Evolutionary conservation across 1,140 invertebrate species (phyloP).

Genomic region (Paracyclopina nana): DNA sequence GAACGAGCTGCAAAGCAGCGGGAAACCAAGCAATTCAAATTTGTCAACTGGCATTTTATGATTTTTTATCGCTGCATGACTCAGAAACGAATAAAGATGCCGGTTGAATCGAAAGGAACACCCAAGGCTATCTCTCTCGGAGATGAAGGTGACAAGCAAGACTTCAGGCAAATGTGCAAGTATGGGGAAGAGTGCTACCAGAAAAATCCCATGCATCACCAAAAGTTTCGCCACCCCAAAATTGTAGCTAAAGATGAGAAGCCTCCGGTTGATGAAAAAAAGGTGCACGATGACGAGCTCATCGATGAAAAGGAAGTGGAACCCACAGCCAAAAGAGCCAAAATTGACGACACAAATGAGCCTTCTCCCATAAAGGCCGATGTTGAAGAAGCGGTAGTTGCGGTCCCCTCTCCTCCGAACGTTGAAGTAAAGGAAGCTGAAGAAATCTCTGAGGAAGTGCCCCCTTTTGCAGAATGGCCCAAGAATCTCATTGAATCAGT

Average conservation of each 20-base stretch:
- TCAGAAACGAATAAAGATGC: too few relatives aligned
- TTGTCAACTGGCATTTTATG: too few relatives aligned
- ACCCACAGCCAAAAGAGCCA: neutral
- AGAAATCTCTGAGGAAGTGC: neutral
- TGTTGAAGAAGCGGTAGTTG: neutral
- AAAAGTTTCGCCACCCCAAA: constrained; percentile 7
- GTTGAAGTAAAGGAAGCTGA: too few relatives aligned
- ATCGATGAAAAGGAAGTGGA: neutral
- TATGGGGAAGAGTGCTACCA: constrained; percentile 14
- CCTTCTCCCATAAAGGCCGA: too few relatives aligned
- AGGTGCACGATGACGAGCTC: too few relatives aligned
- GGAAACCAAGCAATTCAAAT: too few relatives aligned
- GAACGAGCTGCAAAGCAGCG: too few relatives aligned
- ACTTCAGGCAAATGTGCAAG: constrained; percentile 5
- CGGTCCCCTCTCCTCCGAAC: neutral
- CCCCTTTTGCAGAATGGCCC: neutral
- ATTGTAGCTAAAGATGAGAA: neutral
- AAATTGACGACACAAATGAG: neutral
- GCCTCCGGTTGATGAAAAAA: neutral
- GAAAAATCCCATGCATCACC: constrained; percentile 12
- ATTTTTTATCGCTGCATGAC: too few relatives aligned
- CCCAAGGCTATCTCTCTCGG: too few relatives aligned
- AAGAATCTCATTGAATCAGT: constrained; percentile 29
- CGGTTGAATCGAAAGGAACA: too few relatives aligned
- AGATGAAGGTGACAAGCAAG: too few relatives aligned